phyloP scores from a whole-genome alignment of 2,888 invertebrate genomes.

The Altica lythri region DNA sequence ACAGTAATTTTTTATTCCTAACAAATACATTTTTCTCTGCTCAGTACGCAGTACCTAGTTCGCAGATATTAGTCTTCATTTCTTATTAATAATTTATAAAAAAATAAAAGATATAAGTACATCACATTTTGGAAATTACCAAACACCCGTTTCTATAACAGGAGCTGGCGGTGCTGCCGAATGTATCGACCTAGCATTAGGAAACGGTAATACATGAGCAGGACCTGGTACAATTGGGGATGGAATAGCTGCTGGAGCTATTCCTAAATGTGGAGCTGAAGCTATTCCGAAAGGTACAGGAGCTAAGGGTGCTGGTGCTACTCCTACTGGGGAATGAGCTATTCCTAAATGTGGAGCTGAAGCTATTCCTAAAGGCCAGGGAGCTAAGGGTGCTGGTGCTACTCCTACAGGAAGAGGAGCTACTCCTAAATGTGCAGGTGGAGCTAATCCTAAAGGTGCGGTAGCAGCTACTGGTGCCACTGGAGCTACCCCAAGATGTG shows the following conservation, averaged over 20 bases:
- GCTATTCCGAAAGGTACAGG: background rate
- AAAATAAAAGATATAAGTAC: too few species aligned
- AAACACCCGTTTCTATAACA: background rate
- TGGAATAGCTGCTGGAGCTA: conserved; percentile 39
- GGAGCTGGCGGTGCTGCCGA: conserved; percentile 39
- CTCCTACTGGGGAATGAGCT: conserved; percentile 17
- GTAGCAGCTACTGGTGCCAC: background rate
- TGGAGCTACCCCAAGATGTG: conserved; percentile 1
- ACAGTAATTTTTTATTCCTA: background rate
- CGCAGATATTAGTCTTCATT: too few species aligned
- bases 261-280: too few species aligned
- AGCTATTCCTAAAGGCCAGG: background rate
- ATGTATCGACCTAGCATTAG: conserved; percentile 42
- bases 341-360: too few species aligned
- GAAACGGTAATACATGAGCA: conserved; percentile 30
- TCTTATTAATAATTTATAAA: too few species aligned
- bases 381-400: background rate
- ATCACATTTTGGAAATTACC: too few species aligned
- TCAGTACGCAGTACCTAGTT: too few species aligned
- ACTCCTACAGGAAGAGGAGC: background rate
- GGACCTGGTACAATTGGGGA: conserved; percentile 33
- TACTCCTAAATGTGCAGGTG: too few species aligned
- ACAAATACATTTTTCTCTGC: too few species aligned
- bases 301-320: background rate
- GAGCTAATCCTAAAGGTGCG: too few species aligned